A percentile compares a stretch with the other conserved stretches of the same genome.
Evolutionary conservation across 2,797 vertebrate species (phyloP).

Genomic region (Amphiprion clarkii): DNA sequence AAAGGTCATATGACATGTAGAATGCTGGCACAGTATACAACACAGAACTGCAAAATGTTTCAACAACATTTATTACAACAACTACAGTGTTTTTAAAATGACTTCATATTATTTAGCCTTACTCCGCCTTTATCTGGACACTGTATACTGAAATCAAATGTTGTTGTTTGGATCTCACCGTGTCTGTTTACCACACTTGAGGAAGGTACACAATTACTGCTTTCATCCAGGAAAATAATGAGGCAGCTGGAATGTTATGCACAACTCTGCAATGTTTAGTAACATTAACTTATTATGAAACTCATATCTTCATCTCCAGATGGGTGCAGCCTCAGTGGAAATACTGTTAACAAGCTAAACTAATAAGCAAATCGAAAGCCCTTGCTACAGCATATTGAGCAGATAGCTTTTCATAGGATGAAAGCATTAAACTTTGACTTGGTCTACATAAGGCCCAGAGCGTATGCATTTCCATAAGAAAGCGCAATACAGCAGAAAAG

Average conservation of each 20-base stretch:
- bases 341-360: constrained; percentile 78
- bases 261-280: constrained; percentile 67
- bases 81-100: neutral
- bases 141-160: constrained; percentile 26
- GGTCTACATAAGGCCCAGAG: constrained; percentile 44
- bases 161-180: constrained; percentile 13
- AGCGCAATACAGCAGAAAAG: constrained; percentile 75
- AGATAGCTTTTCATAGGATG: constrained; percentile 71
- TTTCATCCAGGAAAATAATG: constrained; percentile 62
- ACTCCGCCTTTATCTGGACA: neutral
- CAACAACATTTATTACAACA: neutral
- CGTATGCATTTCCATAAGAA: constrained; percentile 67
- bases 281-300: constrained; percentile 72
- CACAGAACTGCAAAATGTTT: neutral
- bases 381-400: constrained; percentile 72
- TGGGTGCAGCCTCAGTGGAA: constrained; percentile 74
- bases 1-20: neutral
- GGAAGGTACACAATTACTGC: constrained; percentile 38
- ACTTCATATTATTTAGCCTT: neutral
- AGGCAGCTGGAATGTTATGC: constrained; percentile 62
- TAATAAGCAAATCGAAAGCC: constrained; percentile 76
- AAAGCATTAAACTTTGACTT: constrained; percentile 76
- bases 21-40: neutral
- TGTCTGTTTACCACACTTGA: constrained; percentile 36
- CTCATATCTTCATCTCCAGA: constrained; percentile 79